Percentiles rank a stretch among this genome's conserved stretches.
These are phyloP conservation scores for Mormyrops boulengeri DNA, from an alignment of 2,797 vertebrate species.

Conservation along the genomic window DNA sequence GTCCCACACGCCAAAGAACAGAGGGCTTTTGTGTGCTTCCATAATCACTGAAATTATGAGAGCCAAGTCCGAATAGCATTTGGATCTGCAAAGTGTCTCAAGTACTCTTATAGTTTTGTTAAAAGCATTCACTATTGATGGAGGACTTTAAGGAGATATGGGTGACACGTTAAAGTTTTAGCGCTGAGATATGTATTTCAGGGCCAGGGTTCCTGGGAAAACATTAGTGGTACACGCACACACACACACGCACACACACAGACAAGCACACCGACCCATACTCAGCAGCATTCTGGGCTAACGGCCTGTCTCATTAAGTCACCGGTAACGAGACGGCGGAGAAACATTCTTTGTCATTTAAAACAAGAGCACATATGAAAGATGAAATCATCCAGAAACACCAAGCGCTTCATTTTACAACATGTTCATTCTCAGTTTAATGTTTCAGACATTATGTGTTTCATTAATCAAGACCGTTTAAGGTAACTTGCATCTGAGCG, in stretches of 20 bases:
- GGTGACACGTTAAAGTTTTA: neutral
- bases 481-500: neutral
- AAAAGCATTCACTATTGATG: neutral
- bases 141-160: neutral
- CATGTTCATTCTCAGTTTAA: neutral
- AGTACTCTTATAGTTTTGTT: neutral
- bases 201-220: neutral
- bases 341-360: neutral
- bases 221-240: neutral
- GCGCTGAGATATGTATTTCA: neutral
- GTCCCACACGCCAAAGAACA: conserved; percentile 59
- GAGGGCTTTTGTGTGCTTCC: conserved; percentile 67
- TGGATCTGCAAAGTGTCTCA: neutral
- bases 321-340: neutral
- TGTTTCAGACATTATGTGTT: neutral
- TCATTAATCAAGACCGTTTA: neutral
- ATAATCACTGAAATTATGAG: conserved; percentile 45
- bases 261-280: neutral
- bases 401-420: neutral
- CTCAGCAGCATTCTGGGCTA: neutral
- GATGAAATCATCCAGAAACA: neutral
- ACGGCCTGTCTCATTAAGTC: neutral
- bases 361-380: neutral
- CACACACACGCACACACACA: neutral
- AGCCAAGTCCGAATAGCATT: conserved; percentile 25